Conservation (phyloP, 2,888 invertebrate species). For the Nineta flava region DNA sequence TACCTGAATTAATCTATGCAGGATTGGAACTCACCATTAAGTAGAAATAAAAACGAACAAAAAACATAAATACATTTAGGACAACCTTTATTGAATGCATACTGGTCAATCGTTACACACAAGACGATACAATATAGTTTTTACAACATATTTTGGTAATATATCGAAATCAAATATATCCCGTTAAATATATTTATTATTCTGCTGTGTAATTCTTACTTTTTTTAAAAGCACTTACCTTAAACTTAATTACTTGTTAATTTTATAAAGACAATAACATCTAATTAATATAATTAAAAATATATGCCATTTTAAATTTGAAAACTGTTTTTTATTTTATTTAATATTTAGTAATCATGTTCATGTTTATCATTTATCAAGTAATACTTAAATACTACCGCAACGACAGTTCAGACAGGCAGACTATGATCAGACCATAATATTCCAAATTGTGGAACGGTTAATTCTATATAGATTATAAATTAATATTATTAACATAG, state of each 20-base stretch:
- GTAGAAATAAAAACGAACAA: too few species aligned
- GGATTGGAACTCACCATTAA: too few species aligned
- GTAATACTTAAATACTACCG: neutral
- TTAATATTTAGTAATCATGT: neutral
- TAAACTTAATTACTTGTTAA: constrained; percentile 12
- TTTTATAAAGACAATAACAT: constrained; percentile 1
- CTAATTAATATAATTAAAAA: constrained; percentile 2
- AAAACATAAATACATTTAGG: constrained; percentile 26
- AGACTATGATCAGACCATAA: constrained; percentile 8
- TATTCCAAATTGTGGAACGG: constrained; percentile 5
- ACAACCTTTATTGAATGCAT: constrained; percentile 40
- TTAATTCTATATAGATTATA: neutral
- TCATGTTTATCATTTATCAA: neutral
- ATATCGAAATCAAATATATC: constrained; percentile 2
- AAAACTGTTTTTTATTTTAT: neutral
- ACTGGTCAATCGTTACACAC: constrained; percentile 33
- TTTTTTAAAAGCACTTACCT: constrained; percentile 30
- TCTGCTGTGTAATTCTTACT: constrained; percentile 16
- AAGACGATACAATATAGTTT: constrained; percentile 31
- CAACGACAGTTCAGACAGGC: constrained; percentile 5
- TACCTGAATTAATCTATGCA: too few species aligned
- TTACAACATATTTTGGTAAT: constrained; percentile 7
- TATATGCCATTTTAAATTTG: neutral
- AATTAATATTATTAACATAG: neutral
- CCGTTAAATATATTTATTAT: constrained; percentile 2